A percentile compares a stretch with the other conserved stretches of the same genome.
Conservation (phyloP, 2,797 vertebrate species). For the Glossophaga mutica region DNA sequence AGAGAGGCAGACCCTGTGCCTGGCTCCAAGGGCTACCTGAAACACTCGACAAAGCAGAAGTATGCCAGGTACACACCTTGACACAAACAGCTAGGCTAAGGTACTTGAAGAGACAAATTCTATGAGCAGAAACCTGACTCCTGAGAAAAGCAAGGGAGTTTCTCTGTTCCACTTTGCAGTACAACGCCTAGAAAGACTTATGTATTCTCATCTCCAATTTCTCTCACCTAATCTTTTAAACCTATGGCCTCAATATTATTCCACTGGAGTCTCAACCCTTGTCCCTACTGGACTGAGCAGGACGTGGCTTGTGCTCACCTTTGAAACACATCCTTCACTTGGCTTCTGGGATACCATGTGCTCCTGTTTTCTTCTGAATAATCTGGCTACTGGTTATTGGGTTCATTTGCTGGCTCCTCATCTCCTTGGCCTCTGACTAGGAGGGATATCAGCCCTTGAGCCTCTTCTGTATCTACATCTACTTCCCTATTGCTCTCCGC, state of each 20-base stretch:
- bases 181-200: background rate
- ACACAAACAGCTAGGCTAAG: background rate
- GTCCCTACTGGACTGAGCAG: background rate
- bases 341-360: background rate
- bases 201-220: background rate
- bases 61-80: accelerated
- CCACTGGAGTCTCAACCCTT: background rate
- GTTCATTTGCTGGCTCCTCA: background rate
- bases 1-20: background rate
- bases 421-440: background rate
- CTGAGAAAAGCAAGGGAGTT: background rate
- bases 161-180: background rate
- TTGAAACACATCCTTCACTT: background rate
- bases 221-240: background rate
- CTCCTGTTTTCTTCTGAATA: background rate
- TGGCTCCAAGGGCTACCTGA: background rate
- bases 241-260: background rate
- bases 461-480: background rate
- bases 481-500: background rate
- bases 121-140: background rate
- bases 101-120: background rate
- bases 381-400: background rate
- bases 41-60: background rate
- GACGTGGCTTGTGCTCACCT: background rate
- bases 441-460: background rate